Conservation (phyloP, 2,113 vertebrate genomes). For the Hyaena hyaena region DNA sequence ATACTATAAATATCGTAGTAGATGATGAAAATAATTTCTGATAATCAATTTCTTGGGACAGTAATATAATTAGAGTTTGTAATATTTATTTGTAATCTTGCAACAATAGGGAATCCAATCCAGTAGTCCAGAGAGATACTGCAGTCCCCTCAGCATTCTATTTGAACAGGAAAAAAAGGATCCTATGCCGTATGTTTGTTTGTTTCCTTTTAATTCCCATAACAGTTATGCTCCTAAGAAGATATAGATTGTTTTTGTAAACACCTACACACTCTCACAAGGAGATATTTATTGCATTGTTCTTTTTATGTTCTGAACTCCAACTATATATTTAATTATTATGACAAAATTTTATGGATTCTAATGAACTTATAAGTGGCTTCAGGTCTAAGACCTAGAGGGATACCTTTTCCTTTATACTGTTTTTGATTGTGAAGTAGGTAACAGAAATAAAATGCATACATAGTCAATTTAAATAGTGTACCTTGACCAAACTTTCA, state of each 20-base stretch:
- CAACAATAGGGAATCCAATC: background rate
- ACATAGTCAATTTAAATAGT: background rate
- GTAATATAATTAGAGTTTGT: background rate
- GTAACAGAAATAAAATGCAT: background rate
- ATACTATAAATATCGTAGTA: background rate
- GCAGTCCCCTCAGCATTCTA: background rate
- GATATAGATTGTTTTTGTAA: background rate
- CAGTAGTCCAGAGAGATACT: background rate
- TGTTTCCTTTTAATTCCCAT: background rate
- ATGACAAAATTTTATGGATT: background rate
- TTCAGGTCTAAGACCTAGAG: background rate
- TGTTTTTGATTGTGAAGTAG: background rate
- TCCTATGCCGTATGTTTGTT: background rate
- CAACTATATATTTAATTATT: slow-evolving; percentile 3
- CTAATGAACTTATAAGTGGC: background rate
- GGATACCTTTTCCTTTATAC: background rate
- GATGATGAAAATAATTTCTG: slow-evolving; percentile 34
- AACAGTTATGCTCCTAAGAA: background rate
- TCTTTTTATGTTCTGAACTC: background rate
- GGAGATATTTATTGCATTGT: background rate
- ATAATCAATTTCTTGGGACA: background rate
- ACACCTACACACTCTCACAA: background rate
- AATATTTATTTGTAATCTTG: slow-evolving; percentile 10
- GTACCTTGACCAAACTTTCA: background rate
- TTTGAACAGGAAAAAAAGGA: background rate